Evolutionary conservation across 1,140 invertebrate genomes (phyloP), one percentile per base, ranked within the genome.

Genomic region (Philopotamus ludificatus): DNA sequence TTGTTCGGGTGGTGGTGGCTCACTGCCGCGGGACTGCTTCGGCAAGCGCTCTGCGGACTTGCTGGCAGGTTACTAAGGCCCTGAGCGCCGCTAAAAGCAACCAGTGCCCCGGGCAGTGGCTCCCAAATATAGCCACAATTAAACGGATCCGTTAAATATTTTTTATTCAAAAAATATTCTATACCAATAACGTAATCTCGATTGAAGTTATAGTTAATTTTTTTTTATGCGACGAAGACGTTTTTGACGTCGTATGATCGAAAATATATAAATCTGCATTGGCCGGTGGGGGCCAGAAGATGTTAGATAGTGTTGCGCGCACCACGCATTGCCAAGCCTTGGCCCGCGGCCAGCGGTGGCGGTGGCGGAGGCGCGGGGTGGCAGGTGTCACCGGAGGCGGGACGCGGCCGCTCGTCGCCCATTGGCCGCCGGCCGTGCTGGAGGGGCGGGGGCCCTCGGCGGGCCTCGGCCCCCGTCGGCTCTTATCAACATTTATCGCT

Each of bases 41-140:
- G 57, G 57, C 57, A 60, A 60, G 57, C 57, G 57, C 23, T 47
- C 57, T 18, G 57, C 57, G 26, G 57, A 15, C 20, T 60, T 44
- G 57, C 57, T 60, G 41, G 57, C 57, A 60, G 57, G 57, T 60
- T 41, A 60, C 57, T 60, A 60, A 60, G 57, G 57, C 57, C 57
- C 57, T 47, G 57, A 60, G 57, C 57, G 23, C 57, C 57, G 57
- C 57, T 60, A 44, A 45, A 34, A 60, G 57, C 57, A 34, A 60
- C 18, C 57, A 60, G 28, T 41, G 57, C 57, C 57, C 47, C 57
- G 21, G 57, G 57, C 57, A 60, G 57, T 28, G 57, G 57, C 25
- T 60, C 57, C 39, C 57, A 60, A 60, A 60, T 44, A 34, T 44
- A n/a, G 42, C 28, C 4, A 34, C 12, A 34, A 34, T 34, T 34